Evolutionary conservation across 2,113 vertebrate genomes (phyloP), one percentile per base, ranked within the genome.

Genomic region (Brachionichthys hirsutus): DNA sequence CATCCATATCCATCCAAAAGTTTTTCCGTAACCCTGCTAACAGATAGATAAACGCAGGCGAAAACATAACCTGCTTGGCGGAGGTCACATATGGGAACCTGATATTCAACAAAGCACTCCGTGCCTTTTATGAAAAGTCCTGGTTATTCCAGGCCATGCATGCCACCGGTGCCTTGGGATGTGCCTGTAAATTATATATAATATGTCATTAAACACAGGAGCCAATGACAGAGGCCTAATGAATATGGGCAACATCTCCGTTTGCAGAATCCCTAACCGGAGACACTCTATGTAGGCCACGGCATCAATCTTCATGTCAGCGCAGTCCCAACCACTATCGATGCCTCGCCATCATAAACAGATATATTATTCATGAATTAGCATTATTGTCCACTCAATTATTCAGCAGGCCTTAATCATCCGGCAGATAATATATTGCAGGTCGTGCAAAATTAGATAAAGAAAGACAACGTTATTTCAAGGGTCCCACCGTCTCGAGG

Each of bases 391-490:
- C 72, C 61, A 76, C 78, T 89, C 86, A 87, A 86, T 89, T 87
- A 90, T 89, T 89, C 74, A 89, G 74, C 54, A 79, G 77, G 68
- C 84, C 81, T 88, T 88, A 88, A 90, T 89, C 79, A 82, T 77
- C 68, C 14, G 1, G 44, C 41, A 16, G 78, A 80, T 85, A 70
- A 80, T 81, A 70, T 67, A 69, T 62, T 70, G 35, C 62, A 60
- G 81, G 81, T 85, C 65, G 17, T 74, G 64, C 75, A 65, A 83
- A 84, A 84, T 80, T 71, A 83, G 69, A 79, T 60, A 24, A 79
- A 71, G 43, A 67, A 76, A 69, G 56, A 78, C 59, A 63, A 80
- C 40, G 20, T 75, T 71, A 70, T 75, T 78, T 62, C 17, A 47
- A 67, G 57, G 62, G 46, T 66, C 67, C 60, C 41, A 1, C n/a